Percentiles rank a stretch among this genome's conserved stretches.
Evolutionary conservation across 2,797 vertebrate genomes (phyloP).

Genomic region (Crenichthys baileyi): DNA sequence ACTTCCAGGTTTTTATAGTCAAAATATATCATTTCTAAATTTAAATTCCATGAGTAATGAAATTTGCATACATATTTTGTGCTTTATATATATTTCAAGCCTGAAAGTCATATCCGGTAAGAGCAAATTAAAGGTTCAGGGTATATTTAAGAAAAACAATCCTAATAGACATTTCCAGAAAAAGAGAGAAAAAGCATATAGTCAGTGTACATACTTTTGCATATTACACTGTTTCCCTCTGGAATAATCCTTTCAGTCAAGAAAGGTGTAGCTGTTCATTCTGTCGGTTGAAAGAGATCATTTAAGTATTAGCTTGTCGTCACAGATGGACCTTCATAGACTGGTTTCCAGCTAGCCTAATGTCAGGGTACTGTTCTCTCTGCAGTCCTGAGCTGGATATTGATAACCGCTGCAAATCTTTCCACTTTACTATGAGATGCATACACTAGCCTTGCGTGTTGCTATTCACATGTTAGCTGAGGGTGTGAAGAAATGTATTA

Average conservation of each 20-base stretch:
- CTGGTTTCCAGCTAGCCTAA: conserved; percentile 11
- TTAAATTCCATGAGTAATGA: conserved; percentile 25
- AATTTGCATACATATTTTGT: conserved; percentile 26
- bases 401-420: conserved; percentile 17
- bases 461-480: conserved; percentile 58
- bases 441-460: conserved; percentile 19
- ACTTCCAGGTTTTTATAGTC: conserved; percentile 16
- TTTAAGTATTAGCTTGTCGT: conserved; percentile 30
- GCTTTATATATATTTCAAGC: conserved; percentile 28
- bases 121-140: conserved; percentile 17
- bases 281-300: conserved; percentile 8
- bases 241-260: conserved; percentile 38
- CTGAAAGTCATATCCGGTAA: conserved; percentile 66
- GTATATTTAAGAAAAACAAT: not conserved
- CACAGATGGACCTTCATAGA: conserved; percentile 16
- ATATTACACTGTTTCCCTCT: conserved; percentile 5
- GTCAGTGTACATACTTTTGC: conserved; percentile 5
- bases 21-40: conserved; percentile 40
- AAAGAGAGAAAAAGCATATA: conserved; percentile 14
- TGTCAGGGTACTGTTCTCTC: not conserved
- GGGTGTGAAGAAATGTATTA: conserved; percentile 32
- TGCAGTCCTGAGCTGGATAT: conserved; percentile 6
- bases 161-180: not conserved
- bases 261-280: conserved; percentile 62
- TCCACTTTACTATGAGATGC: conserved; percentile 28